Evolutionary conservation across 1,140 invertebrate species (phyloP).

Genomic region (Ectropis grisescens): DNA sequence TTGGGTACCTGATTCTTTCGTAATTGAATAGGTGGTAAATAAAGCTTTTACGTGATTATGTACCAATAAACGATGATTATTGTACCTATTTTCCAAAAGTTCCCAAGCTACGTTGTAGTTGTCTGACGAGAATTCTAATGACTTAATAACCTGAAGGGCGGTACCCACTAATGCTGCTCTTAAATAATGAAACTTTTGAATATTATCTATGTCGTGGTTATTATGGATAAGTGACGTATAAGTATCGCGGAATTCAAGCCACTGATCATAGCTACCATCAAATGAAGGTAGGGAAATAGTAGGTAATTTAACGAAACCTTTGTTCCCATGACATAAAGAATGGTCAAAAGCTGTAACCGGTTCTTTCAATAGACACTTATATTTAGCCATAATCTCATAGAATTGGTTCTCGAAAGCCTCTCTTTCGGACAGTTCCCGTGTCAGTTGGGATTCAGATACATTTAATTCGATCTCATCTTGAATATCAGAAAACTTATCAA

Average conservation of each 20-base stretch:
- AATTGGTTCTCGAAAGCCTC: too few relatives aligned
- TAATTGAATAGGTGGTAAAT: slow-evolving; percentile 13
- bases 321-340: too few relatives aligned
- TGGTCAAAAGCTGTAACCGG: too few relatives aligned
- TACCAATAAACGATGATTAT: slow-evolving; percentile 22
- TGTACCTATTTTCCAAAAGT: slow-evolving; percentile 21
- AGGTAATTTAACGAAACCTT: slow-evolving; percentile 1
- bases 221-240: slow-evolving; percentile 5
- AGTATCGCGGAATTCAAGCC: slow-evolving; percentile 8
- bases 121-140: slow-evolving; percentile 14
- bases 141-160: slow-evolving; percentile 12
- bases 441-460: too few relatives aligned
- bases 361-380: too few relatives aligned
- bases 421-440: too few relatives aligned
- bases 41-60: slow-evolving; percentile 23
- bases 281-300: not conserved
- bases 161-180: slow-evolving; percentile 1
- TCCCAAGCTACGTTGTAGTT: slow-evolving; percentile 34
- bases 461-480: too few relatives aligned
- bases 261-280: slow-evolving; percentile 3
- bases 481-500: too few relatives aligned
- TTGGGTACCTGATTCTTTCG: slow-evolving; percentile 5
- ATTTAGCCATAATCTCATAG: too few relatives aligned
- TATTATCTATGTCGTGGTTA: not conserved
- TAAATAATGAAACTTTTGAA: slow-evolving; percentile 11